These are phyloP conservation scores for Dryadula phaetusa DNA, from an alignment of 2,888 invertebrate genomes.

Conservation along the genomic window DNA sequence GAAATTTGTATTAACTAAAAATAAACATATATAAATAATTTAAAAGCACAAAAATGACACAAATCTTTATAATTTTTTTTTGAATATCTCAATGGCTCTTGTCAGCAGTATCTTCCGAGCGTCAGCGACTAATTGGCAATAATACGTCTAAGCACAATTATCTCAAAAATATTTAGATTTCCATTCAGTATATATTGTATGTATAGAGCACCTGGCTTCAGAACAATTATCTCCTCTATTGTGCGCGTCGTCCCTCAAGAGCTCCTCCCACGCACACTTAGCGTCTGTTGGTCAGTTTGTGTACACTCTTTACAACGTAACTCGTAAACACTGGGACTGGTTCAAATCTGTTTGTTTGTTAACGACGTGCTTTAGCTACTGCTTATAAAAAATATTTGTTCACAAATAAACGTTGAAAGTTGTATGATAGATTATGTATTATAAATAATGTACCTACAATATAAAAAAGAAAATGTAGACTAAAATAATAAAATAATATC, in stretches of 20 bases:
- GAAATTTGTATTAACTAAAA: too few species aligned
- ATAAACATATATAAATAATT: too few species aligned
- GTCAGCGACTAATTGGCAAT: not conserved
- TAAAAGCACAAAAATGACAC: too few species aligned
- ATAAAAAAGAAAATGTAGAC: too few species aligned
- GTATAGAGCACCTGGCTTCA: constrained; percentile 1
- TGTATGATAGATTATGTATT: too few species aligned
- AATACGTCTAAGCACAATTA: not conserved
- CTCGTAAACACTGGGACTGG: constrained; percentile 27
- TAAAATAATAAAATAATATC: too few species aligned
- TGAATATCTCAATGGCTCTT: too few species aligned
- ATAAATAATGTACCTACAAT: too few species aligned
- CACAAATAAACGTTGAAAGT: not conserved
- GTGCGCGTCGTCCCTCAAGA: not conserved
- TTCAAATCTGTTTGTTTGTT: not conserved
- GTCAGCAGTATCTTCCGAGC: too few species aligned
- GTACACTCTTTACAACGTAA: constrained; percentile 12
- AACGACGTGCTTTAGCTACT: constrained; percentile 4
- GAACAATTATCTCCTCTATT: not conserved
- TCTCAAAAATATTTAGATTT: not conserved
- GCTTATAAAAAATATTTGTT: constrained; percentile 5
- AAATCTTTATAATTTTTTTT: too few species aligned
- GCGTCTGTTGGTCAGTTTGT: constrained; percentile 23
- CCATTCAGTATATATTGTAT: not conserved
- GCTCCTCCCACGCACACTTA: constrained; percentile 32